Conservation (phyloP, 2,888 invertebrate genomes). For the Calliopum simillimum region DNA sequence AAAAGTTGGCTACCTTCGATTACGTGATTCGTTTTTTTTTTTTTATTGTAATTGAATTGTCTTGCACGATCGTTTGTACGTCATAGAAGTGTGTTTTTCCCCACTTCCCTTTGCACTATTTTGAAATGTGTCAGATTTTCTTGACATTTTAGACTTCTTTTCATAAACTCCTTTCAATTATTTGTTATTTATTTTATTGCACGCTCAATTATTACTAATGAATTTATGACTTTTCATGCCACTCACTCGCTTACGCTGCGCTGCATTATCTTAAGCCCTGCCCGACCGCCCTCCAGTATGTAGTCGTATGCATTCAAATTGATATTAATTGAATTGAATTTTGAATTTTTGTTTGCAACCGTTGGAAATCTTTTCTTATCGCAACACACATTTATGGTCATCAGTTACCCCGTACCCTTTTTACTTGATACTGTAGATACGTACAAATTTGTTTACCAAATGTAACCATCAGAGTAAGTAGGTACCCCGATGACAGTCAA, state of each 20-base stretch:
- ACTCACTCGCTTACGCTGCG: background rate
- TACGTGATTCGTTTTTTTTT: background rate
- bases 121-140: no score
- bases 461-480: no score
- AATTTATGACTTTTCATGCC: conserved; percentile 36
- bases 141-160: background rate
- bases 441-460: background rate
- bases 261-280: conserved; percentile 53
- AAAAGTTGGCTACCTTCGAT: no score
- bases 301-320: conserved; percentile 53
- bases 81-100: background rate
- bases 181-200: conserved; percentile 35
- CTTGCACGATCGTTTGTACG: background rate
- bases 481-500: no score
- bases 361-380: conserved; percentile 1
- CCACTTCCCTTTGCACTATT: background rate
- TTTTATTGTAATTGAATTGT: conserved; percentile 20
- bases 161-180: background rate
- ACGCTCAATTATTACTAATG: conserved; percentile 42
- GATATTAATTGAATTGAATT: conserved; percentile 50
- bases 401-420: background rate
- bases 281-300: conserved; percentile 39
- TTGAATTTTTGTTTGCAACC: conserved; percentile 37
- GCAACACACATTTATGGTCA: background rate
- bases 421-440: background rate